phyloP scores from a whole-genome alignment of 2,888 invertebrate genomes.

The Drosophila greeni region DNA sequence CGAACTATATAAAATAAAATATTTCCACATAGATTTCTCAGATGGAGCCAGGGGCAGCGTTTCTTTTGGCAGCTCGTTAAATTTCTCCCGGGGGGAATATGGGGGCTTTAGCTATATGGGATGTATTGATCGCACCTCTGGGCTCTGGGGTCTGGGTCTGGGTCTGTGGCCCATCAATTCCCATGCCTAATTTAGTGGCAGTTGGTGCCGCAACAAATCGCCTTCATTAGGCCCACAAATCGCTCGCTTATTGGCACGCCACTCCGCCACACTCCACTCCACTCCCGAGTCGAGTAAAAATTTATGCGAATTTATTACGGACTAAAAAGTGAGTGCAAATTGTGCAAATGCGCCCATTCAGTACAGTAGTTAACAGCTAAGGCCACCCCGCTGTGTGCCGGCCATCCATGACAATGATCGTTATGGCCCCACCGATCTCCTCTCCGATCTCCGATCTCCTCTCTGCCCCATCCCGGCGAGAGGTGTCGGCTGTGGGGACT shows the following conservation, averaged over 20 bases:
- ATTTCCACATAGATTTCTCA: slow-evolving; percentile 62
- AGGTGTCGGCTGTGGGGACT: slow-evolving; percentile 21
- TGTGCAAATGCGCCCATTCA: slow-evolving; percentile 63
- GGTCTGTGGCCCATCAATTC: slow-evolving; percentile 53
- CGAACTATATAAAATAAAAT: slow-evolving; percentile 69
- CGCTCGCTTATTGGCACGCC: slow-evolving; percentile 56
- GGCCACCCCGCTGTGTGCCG: slow-evolving; percentile 64
- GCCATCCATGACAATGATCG: slow-evolving; percentile 55
- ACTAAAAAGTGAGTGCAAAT: slow-evolving; percentile 55
- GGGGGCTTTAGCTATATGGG: no score
- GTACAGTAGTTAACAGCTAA: slow-evolving; percentile 65
- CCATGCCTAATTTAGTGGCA: slow-evolving; percentile 57
- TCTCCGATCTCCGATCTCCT: background rate
- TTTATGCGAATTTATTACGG: slow-evolving; percentile 62
- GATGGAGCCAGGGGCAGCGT: slow-evolving; percentile 42
- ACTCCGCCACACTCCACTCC: slow-evolving; percentile 33
- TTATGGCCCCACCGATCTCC: slow-evolving; percentile 28
- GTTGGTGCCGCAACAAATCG: slow-evolving; percentile 63
- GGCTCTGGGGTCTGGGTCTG: slow-evolving; percentile 15
- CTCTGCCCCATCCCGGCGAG: background rate
- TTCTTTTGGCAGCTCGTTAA: slow-evolving; percentile 60
- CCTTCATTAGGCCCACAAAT: slow-evolving; percentile 67
- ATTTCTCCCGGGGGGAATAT: slow-evolving; percentile 11
- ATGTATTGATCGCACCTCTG: slow-evolving; percentile 14
- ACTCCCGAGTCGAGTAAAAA: slow-evolving; percentile 22